A percentile compares a stretch with the other conserved stretches of the same genome.
Conservation (phyloP, 2,113 vertebrate species). For the Edolisoma coerulescens region DNA sequence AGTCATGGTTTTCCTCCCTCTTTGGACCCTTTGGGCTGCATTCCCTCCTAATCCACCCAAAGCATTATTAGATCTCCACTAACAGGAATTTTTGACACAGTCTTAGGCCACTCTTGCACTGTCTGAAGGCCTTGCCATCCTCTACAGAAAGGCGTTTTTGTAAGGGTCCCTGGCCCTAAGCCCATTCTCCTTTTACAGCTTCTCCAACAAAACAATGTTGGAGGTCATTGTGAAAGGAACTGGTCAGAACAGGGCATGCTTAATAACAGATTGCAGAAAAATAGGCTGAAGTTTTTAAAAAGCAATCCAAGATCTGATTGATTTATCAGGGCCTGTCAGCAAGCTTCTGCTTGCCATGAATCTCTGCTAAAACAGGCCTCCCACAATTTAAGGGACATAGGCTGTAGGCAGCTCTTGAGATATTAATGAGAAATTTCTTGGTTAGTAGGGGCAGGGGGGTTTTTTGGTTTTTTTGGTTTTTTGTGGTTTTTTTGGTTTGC, state of each 20-base stretch:
- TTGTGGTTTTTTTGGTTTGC: too few species aligned
- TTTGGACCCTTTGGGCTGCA: neutral
- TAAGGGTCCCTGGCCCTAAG: neutral
- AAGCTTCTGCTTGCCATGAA: neutral
- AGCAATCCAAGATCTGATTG: neutral
- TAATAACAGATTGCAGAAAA: neutral
- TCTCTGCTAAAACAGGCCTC: neutral
- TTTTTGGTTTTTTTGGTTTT: neutral
- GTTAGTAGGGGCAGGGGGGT: neutral
- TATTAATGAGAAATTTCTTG: neutral
- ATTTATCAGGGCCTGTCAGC: slow-evolving; percentile 8
- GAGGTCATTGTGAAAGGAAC: neutral
- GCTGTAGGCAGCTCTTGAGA: neutral
- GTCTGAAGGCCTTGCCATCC: neutral
- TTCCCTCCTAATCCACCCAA: neutral
- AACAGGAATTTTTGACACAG: neutral
- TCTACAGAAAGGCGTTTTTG: neutral
- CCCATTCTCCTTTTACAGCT: neutral
- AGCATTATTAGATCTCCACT: neutral
- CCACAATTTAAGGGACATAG: neutral
- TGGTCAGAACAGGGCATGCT: neutral
- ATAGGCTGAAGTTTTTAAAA: slow-evolving; percentile 1
- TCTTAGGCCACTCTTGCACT: neutral
- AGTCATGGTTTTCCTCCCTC: neutral
- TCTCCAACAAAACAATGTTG: neutral